phyloP scores from a whole-genome alignment of 2,113 vertebrate genomes.

The Mus spicilegus region DNA sequence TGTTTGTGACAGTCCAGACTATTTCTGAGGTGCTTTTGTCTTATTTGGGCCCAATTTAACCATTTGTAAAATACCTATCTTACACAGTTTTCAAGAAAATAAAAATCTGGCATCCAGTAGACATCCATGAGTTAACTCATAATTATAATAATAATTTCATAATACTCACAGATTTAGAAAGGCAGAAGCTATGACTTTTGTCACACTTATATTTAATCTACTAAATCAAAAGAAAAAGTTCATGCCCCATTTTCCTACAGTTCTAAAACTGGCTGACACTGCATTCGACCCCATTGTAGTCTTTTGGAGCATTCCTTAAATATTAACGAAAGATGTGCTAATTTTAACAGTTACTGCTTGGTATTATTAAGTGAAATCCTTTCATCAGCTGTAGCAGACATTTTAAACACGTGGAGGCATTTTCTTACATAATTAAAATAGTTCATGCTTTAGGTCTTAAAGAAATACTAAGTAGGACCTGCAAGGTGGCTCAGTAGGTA shows the following conservation, averaged over 20 bases:
- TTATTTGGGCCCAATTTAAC: neutral
- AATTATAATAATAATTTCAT: neutral
- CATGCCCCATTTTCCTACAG: conserved; percentile 4
- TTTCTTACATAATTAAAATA: conserved; percentile 37
- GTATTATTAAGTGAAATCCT: conserved; percentile 68
- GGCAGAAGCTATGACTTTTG: neutral
- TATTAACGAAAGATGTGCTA: conserved; percentile 46
- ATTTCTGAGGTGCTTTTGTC: neutral
- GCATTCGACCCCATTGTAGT: neutral
- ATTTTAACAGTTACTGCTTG: conserved; percentile 67
- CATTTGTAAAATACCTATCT: neutral
- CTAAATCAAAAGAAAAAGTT: neutral
- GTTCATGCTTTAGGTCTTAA: neutral
- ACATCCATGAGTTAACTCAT: neutral
- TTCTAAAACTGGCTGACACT: conserved; percentile 42
- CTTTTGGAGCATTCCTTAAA: conserved; percentile 50
- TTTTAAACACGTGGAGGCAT: conserved; percentile 35
- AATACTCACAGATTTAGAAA: neutral
- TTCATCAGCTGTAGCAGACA: conserved; percentile 48
- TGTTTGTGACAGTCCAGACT: neutral
- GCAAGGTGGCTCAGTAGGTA: neutral
- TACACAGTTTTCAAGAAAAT: neutral
- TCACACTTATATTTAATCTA: neutral
- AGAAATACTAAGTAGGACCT: neutral
- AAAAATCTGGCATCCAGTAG: neutral